Evolutionary conservation across 2,113 vertebrate species (phyloP).

Genomic region (Archocentrus centrarchus): DNA sequence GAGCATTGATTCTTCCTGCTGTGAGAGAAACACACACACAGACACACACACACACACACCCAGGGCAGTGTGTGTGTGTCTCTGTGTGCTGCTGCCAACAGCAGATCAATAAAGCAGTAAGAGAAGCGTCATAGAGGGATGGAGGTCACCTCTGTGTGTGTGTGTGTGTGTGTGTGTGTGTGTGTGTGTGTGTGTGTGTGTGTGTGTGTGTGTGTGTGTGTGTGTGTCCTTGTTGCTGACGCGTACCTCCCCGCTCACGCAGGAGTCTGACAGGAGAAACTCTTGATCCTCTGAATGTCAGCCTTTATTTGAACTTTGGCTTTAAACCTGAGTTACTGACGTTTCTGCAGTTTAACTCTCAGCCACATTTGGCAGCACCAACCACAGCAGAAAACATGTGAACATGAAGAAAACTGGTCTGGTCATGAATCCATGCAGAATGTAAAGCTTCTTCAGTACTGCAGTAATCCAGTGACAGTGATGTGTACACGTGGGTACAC

Average conservation of each 20-base stretch:
- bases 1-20: constrained; percentile 1
- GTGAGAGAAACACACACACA: neutral
- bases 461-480: too few species aligned
- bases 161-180: neutral
- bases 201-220: neutral
- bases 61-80: neutral
- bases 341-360: neutral
- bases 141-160: constrained; percentile 14
- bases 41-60: neutral
- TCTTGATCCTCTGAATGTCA: neutral
- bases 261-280: neutral
- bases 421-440: too few species aligned
- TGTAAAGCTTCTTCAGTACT: too few species aligned
- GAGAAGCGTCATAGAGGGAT: neutral
- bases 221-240: neutral
- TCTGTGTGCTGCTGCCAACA: neutral
- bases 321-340: too few species aligned
- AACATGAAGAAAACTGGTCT: too few species aligned
- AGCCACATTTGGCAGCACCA: too few species aligned
- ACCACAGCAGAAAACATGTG: too few species aligned
- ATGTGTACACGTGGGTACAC: too few species aligned
- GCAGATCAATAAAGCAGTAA: constrained; percentile 11
- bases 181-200: neutral
- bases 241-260: neutral
- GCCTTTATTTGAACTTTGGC: too few species aligned